These are phyloP conservation scores for Dendrocopos noguchii DNA, from an alignment of 2,113 vertebrate species.

Conservation along the genomic window DNA sequence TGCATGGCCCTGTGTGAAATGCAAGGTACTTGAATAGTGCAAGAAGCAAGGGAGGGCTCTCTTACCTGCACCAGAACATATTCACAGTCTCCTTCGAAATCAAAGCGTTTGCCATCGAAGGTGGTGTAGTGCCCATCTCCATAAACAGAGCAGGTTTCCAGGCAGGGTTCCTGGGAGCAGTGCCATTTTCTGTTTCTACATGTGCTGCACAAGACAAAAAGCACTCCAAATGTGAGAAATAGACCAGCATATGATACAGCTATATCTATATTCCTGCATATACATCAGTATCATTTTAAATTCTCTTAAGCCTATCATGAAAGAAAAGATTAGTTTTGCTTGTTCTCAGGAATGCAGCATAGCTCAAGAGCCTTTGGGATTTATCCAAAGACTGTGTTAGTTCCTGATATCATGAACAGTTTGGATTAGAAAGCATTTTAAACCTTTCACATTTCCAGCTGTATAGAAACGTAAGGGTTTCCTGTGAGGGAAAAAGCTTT, in stretches of 20 bases:
- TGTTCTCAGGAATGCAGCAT: background rate
- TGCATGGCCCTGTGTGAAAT: background rate
- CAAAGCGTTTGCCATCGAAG: constrained; percentile 91
- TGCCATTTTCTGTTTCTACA: constrained; percentile 84
- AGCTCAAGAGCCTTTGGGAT: background rate
- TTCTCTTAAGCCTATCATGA: background rate
- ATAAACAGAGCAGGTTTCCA: constrained; percentile 86
- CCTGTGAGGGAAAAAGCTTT: background rate
- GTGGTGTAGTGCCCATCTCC: constrained; percentile 92
- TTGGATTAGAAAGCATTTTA: background rate
- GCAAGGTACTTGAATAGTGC: background rate
- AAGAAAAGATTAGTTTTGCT: background rate
- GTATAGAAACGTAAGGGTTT: background rate
- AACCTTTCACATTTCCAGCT: background rate
- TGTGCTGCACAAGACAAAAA: constrained; percentile 70
- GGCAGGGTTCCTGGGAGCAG: constrained; percentile 84
- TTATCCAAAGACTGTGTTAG: background rate
- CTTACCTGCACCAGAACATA: constrained; percentile 91
- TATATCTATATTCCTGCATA: background rate
- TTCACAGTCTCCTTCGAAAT: constrained; percentile 91
- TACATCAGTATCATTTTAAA: background rate
- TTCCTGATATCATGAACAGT: background rate
- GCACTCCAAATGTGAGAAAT: background rate
- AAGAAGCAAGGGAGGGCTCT: background rate
- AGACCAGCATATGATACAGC: background rate